phyloP scores from a whole-genome alignment of 2,113 vertebrate species.

The Barnardius zonarius region DNA sequence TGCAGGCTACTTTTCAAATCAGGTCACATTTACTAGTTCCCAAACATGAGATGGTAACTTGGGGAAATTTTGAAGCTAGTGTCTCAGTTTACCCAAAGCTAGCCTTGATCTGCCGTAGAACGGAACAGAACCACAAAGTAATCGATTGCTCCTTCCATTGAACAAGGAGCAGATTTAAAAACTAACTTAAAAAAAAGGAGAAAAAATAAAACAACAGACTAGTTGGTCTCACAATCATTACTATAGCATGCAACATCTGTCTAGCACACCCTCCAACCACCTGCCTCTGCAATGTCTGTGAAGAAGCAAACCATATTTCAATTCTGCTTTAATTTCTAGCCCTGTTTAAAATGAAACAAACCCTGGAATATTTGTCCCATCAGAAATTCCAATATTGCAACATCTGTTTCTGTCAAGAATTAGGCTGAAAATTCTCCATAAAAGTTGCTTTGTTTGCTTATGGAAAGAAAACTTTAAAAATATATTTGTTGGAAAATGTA shows the following conservation, averaged over 20 bases:
- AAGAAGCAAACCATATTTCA: constrained; percentile 19
- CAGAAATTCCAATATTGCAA: constrained; percentile 35
- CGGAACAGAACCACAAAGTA: neutral
- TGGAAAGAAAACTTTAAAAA: neutral
- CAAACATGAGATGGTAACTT: neutral
- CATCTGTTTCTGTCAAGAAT: constrained; percentile 55
- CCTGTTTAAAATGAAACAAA: constrained; percentile 22
- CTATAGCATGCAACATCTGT: neutral
- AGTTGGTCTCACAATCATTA: neutral
- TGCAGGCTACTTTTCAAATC: neutral
- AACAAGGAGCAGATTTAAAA: neutral
- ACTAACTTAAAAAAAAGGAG: neutral
- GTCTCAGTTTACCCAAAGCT: neutral
- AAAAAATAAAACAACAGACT: neutral
- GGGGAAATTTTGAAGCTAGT: neutral
- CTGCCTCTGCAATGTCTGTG: neutral
- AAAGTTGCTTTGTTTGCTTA: constrained; percentile 16
- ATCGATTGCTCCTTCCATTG: neutral
- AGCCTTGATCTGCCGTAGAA: neutral
- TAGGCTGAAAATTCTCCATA: neutral
- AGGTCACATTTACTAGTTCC: neutral
- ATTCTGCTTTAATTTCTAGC: constrained; percentile 23
- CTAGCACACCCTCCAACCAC: neutral
- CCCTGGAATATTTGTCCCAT: constrained; percentile 5
- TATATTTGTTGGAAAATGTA: neutral